Evolutionary conservation across 2,113 vertebrate species (phyloP), one percentile per base, ranked within the genome.

Genomic region (Monopterus albus): DNA sequence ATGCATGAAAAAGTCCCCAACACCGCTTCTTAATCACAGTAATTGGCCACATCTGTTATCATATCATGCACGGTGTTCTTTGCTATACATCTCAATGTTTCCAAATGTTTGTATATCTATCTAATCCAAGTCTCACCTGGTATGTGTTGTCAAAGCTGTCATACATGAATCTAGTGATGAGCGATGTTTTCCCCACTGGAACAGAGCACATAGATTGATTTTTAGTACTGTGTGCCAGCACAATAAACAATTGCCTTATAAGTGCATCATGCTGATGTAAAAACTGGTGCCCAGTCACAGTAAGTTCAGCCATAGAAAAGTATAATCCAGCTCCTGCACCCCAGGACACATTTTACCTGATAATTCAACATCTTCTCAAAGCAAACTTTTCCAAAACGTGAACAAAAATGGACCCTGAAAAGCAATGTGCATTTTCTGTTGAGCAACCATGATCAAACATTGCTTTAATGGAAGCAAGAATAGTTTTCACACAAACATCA

Each of bases 91-190:
- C 1, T 47, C 8, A 4, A 17, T 59, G 26, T 36, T 52, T 36
- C 10, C 3, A 28, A 2, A 18, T 14, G 3, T 45, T n/a, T 23
- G 2, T 10, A 33, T 62, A 14, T 68, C 28, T n/a, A 47, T 65
- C 33, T 17, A 50, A 17, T 69, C 13, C 1, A 3, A 61, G 26
- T 47, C 77, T 85, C 79, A 94, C 93, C 93, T 94, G 93, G 81
- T 94, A 94, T 20, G 92, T 94, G 89, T 92, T 94, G 87, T 94
- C 93, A 35, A 94, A 94, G 62, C 93, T 94, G 89, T 94, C 93
- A 36, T 94, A 94, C 93, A 94, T 94, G 87, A 94, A 94, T 80
- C 93, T 92, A 74, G 93, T 94, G 78, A 94, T 94, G 83, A 94
- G 89, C 67, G 93, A 94, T 18, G 93, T 94, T 90, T 94, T 94